Percentiles rank a stretch among this genome's conserved stretches.
Evolutionary conservation across 2,888 invertebrate species (phyloP).

Genomic region (Ormia ochracea): DNA sequence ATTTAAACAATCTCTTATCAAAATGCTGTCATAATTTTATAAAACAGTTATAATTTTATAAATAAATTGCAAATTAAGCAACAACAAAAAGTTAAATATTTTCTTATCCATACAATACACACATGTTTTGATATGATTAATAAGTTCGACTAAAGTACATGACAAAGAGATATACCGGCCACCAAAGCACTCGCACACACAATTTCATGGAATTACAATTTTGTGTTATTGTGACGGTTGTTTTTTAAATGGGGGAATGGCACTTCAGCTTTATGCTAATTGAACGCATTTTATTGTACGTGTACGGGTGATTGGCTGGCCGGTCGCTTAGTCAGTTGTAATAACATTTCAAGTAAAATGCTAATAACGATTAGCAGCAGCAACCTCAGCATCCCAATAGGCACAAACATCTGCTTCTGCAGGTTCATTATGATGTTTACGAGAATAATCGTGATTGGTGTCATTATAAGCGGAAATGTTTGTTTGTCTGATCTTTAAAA

Average conservation of each 20-base stretch:
- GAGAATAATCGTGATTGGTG: conserved; percentile 29
- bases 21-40: conserved; percentile 9
- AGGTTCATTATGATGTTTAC: conserved; percentile 22
- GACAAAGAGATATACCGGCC: not conserved
- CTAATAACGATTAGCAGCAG: conserved; percentile 39
- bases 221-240: not conserved
- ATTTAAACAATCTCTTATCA: conserved; percentile 25
- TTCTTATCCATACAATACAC: not conserved
- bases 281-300: conserved; percentile 39
- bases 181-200: conserved; percentile 24
- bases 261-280: conserved; percentile 36
- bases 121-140: conserved; percentile 33
- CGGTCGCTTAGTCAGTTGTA: conserved; percentile 8
- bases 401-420: not conserved
- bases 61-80: conserved; percentile 21
- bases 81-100: not conserved
- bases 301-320: not conserved
- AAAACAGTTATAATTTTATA: conserved; percentile 1
- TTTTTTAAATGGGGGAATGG: conserved; percentile 9
- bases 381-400: not conserved
- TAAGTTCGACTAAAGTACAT: conserved; percentile 28
- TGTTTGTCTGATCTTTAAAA: conserved; percentile 12
- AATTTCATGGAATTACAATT: conserved; percentile 26
- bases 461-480: conserved; percentile 41
- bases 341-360: conserved; percentile 25